phyloP scores from a whole-genome alignment of 1,140 invertebrate species.

The Drosophila ohnishii region DNA sequence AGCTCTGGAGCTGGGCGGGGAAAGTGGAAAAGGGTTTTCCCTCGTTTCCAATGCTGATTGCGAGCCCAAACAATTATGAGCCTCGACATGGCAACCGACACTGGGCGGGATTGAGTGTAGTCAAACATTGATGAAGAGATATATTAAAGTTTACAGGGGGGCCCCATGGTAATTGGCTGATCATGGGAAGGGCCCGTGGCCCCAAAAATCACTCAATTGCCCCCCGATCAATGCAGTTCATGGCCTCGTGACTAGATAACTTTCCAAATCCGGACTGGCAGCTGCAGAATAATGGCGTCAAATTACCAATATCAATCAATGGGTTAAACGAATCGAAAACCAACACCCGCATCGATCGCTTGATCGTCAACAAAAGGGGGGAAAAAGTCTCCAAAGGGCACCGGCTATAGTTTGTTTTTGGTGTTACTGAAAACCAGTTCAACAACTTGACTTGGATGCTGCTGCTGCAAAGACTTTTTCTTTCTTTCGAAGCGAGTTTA shows the following conservation, averaged over 20 bases:
- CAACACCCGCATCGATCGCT: conserved; percentile 59
- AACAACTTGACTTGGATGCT: conserved; percentile 76
- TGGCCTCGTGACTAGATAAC: conserved; percentile 67
- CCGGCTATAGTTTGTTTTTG: conserved; percentile 41
- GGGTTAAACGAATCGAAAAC: conserved; percentile 56
- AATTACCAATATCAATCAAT: conserved; percentile 81
- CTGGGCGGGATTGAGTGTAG: conserved; percentile 18
- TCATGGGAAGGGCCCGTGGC: conserved; percentile 33
- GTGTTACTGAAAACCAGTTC: conserved; percentile 61
- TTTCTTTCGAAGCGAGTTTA: conserved; percentile 70
- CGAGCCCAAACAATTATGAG: conserved; percentile 70
- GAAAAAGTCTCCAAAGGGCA: conserved; percentile 53
- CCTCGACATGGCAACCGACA: conserved; percentile 67
- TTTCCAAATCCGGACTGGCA: conserved; percentile 52
- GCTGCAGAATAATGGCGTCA: conserved; percentile 75
- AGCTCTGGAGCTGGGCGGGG: conserved; percentile 45
- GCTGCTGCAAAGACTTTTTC: conserved; percentile 70
- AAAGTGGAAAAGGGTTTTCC: conserved; percentile 41
- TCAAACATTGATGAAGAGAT: conserved; percentile 24
- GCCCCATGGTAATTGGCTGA: conserved; percentile 35
- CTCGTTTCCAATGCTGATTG: conserved; percentile 29
- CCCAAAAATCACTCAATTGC: conserved; percentile 57
- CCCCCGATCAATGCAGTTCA: conserved; percentile 72
- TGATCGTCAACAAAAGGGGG: conserved; percentile 32
- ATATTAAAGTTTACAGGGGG: background rate